Conservation (phyloP, 2,113 vertebrate species). For the Hippocampus barbouri region DNA sequence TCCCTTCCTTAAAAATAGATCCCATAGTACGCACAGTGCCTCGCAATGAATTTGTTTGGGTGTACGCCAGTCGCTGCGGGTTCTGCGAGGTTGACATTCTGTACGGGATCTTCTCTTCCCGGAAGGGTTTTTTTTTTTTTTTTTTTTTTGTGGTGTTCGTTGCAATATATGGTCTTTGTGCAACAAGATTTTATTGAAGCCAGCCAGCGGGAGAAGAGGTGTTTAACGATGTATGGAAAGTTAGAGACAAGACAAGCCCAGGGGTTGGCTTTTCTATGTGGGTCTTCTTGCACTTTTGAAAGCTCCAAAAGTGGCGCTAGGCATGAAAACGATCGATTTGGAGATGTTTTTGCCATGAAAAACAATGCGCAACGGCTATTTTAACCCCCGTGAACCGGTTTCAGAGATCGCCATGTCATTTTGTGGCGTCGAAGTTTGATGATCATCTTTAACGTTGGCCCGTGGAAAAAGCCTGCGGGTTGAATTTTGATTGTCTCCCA, state of each 20-base stretch:
- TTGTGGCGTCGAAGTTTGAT: not conserved
- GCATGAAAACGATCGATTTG: not conserved
- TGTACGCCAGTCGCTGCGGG: not conserved
- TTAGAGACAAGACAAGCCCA: not conserved
- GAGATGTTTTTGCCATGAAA: not conserved
- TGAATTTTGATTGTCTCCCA: not conserved
- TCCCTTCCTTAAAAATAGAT: conserved; percentile 5
- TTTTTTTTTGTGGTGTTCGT: not conserved
- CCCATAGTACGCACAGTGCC: not conserved
- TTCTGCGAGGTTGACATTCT: not conserved
- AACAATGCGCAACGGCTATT: not conserved
- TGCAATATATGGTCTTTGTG: not conserved
- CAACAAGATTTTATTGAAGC: not conserved
- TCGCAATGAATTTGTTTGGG: conserved; percentile 1
- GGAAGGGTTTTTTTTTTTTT: not conserved
- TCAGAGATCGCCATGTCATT: not conserved
- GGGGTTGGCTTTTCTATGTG: not conserved
- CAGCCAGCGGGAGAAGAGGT: not conserved
- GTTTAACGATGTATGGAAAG: not conserved
- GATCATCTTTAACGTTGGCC: not conserved
- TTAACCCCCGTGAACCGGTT: not conserved
- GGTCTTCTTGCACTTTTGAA: not conserved
- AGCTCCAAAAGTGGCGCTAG: not conserved
- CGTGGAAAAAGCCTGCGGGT: not conserved
- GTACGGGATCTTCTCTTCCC: not conserved